phyloP scores from a whole-genome alignment of 2,797 vertebrate genomes.

The Gymnodraco acuticeps region DNA sequence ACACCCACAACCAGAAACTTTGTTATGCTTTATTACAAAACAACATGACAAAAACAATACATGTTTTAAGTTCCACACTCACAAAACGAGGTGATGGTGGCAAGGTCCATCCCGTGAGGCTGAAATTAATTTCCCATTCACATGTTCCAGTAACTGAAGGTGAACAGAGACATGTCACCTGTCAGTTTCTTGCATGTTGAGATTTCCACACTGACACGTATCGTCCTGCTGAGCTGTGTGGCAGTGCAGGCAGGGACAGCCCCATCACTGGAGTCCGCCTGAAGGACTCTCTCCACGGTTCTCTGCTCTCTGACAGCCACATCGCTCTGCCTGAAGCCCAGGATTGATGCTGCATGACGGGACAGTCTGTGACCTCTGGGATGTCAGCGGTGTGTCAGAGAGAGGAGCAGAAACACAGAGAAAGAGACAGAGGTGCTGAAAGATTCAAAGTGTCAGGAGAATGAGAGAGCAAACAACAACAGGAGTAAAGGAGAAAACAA shows the following conservation, averaged over 20 bases:
- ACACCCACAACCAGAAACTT: slow-evolving; percentile 3
- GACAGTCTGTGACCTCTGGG: slow-evolving; percentile 26
- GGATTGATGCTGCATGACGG: slow-evolving; percentile 4
- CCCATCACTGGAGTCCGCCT: slow-evolving; percentile 9
- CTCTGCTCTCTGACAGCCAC: slow-evolving; percentile 32
- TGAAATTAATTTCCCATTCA: slow-evolving; percentile 14
- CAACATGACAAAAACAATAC: slow-evolving; percentile 62
- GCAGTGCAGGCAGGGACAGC: slow-evolving; percentile 33
- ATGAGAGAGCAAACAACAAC: slow-evolving; percentile 43
- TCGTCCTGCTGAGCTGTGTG: slow-evolving; percentile 5
- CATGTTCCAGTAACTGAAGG: slow-evolving; percentile 11
- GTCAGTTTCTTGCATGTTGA: slow-evolving; percentile 11
- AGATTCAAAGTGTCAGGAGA: slow-evolving; percentile 58
- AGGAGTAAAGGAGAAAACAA: slow-evolving; percentile 49
- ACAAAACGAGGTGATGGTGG: slow-evolving; percentile 56
- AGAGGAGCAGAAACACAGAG: slow-evolving; percentile 29
- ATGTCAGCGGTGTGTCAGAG: slow-evolving; percentile 34
- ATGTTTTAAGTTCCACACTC: slow-evolving; percentile 41
- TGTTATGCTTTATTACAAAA: slow-evolving; percentile 77
- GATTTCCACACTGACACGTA: slow-evolving; percentile 6
- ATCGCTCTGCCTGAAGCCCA: slow-evolving; percentile 21
- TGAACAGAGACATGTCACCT: slow-evolving; percentile 13
- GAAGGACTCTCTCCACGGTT: slow-evolving; percentile 2
- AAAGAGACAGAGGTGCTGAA: slow-evolving; percentile 23
- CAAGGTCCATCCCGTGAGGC: slow-evolving; percentile 36